Evolutionary conservation across 1,140 invertebrate genomes (phyloP), one percentile per base, ranked within the genome.

Genomic region (Eumaeus atala): DNA sequence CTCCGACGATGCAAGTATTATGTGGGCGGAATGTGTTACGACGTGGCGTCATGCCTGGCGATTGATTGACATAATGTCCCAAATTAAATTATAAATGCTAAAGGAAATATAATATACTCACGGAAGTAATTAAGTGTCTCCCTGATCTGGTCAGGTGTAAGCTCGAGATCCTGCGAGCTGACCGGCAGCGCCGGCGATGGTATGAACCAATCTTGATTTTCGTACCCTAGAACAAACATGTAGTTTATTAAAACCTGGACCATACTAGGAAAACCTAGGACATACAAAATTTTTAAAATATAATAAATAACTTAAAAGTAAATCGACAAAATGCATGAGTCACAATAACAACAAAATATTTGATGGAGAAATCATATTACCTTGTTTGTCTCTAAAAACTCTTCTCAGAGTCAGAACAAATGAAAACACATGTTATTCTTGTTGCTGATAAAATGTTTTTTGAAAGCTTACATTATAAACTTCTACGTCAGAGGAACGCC

Each of bases 91-190:
- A 28, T 28, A 28, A 28, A 28, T 28, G 21, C 21, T 3, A 28
- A 3, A 28, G 21, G 21, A 28, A 37, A 9, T 37, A 17, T 14
- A 14, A 14, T 14, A 44, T 44, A 97, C 96, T 97, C 88, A 98
- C 97, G 92, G 88, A 98, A 98, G 90, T 98, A 98, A 89, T 98
- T 97, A 58, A 99, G 91, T 44, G 95, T 97, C 88, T 98, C 96
- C 85, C 95, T 93, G 80, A 97, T 96, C 89, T 97, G 95, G 84
- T 98, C 96, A 85, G 95, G 94, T 49, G 95, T 96, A 58, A 98
- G 89, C 72, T 95, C 94, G 62, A 95, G 88, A 72, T 96, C 95
- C 50, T 90, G 90, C 59, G 94, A 91, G 70, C 92, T 91, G 62
- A 93, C 84, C 67, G 90, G 90, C 56, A 95, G 87, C 42, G 93